These are phyloP conservation scores for Tenualosa ilisha DNA, from an alignment of 2,797 vertebrate species.

Conservation along the genomic window DNA sequence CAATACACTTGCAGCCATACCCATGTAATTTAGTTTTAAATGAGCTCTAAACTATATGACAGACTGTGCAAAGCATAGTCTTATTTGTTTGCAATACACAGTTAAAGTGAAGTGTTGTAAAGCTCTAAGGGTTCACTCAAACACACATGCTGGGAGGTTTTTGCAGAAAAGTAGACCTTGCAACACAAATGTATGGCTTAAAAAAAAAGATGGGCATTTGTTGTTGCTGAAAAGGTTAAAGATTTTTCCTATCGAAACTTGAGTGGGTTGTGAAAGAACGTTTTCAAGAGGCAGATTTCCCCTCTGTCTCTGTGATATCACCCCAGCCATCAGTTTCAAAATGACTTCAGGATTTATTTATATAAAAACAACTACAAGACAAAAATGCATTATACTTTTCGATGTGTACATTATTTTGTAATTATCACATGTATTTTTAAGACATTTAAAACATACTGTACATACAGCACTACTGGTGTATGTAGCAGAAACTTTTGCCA, in stretches of 20 bases:
- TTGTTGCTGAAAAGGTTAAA: conserved; percentile 92
- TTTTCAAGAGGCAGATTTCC: conserved; percentile 95
- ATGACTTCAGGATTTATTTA: conserved; percentile 99
- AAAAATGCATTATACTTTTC: conserved; percentile 64
- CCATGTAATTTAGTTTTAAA: not conserved
- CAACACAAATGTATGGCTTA: conserved; percentile 22
- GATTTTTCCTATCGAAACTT: conserved; percentile 94
- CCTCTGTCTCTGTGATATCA: conserved; percentile 91
- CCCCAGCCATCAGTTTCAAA: conserved; percentile 98
- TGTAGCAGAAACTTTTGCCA: not conserved
- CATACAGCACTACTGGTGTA: not conserved
- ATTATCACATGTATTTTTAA: not conserved
- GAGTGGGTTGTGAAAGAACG: conserved; percentile 97
- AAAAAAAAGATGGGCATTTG: conserved; percentile 60
- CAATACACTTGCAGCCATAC: not conserved
- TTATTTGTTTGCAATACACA: conserved; percentile 8
- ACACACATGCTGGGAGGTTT: not conserved
- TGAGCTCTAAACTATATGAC: not conserved
- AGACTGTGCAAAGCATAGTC: not conserved
- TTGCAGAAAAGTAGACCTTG: not conserved
- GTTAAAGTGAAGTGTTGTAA: not conserved
- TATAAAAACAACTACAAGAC: conserved; percentile 91
- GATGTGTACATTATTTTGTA: not conserved
- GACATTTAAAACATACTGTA: not conserved
- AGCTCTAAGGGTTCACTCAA: not conserved